phyloP scores from a whole-genome alignment of 2,113 vertebrate species.

The Corythaeola cristata region DNA sequence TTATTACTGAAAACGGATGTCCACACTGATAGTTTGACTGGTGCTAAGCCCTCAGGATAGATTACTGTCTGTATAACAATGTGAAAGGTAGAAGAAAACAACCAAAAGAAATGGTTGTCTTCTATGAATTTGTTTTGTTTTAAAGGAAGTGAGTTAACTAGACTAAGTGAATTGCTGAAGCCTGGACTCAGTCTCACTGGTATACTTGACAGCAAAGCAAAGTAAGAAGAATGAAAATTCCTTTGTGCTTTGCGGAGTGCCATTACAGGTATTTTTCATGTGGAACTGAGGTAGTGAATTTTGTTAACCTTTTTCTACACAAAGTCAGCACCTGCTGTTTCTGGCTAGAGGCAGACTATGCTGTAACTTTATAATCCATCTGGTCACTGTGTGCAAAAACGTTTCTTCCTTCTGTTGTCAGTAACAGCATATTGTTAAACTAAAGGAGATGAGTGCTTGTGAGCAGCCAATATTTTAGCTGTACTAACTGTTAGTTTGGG shows the following conservation, averaged over 20 bases:
- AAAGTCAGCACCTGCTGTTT: background rate
- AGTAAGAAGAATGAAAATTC: background rate
- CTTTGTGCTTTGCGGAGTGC: fast-evolving
- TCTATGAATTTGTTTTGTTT: background rate
- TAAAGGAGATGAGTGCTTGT: background rate
- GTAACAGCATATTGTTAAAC: background rate
- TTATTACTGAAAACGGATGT: background rate
- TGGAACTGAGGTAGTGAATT: background rate
- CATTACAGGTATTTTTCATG: background rate
- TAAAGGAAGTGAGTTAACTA: background rate
- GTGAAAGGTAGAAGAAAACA: background rate
- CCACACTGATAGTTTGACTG: background rate
- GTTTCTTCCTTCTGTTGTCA: background rate
- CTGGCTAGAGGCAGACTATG: background rate
- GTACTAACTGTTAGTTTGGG: background rate
- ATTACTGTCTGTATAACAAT: background rate
- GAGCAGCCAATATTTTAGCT: background rate
- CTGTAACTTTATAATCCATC: background rate
- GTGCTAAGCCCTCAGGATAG: background rate
- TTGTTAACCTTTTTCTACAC: background rate
- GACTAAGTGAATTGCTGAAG: background rate
- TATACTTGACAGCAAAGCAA: background rate
- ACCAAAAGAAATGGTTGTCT: fast-evolving
- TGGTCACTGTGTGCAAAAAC: background rate
- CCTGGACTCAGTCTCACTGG: background rate